Evolutionary conservation across 2,797 vertebrate species (phyloP), one percentile per base, ranked within the genome.

Genomic region (Bufotes viridis): DNA sequence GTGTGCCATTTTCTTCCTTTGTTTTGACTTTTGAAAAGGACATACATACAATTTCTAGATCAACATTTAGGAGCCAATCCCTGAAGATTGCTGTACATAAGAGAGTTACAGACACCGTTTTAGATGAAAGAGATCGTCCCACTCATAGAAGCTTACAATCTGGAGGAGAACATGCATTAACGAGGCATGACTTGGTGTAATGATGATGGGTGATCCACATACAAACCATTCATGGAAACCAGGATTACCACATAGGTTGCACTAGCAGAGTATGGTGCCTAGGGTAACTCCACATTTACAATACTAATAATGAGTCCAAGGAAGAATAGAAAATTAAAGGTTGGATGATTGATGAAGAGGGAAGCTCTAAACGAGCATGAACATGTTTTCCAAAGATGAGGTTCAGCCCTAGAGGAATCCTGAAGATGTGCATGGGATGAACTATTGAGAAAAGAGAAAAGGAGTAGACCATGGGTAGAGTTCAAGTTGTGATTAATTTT

Each of bases 401-500:
- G 58, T 61, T 51, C 83, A 26, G 42, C 42, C 34, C 84, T 85
- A 85, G 58, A 65, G 15, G 49, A 78, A 61, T 85, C 84, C 60
- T 53, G 84, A 49, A 65, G 84, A 65, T 75, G 84, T 85, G 74
- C 58, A 85, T 85, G 74, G 84, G 84, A 85, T 78, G 74, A 85
- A 60, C 74, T 78, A 85, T 55, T 78, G 74, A 85, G 60, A 75
- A 85, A 76, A 85, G 83, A 90, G 86, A 92, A 93, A 91, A 92
- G 83, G 53, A 78, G 72, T 61, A 85, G 72, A 85, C 84, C 74
- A 85, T 51, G 81, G 82, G 91, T 93, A 91, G 90, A 90, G 92
- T 94, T 94, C 92, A 94, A 81, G 22, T 93, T 91, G 91, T 81
- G 42, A 49, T 63, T 22, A n/a, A 12, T 81, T 65, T 49, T 15